Percentiles rank a stretch among this genome's conserved stretches.
phyloP scores from a whole-genome alignment of 2,888 invertebrate genomes.

The Hypomecis atomaria region DNA sequence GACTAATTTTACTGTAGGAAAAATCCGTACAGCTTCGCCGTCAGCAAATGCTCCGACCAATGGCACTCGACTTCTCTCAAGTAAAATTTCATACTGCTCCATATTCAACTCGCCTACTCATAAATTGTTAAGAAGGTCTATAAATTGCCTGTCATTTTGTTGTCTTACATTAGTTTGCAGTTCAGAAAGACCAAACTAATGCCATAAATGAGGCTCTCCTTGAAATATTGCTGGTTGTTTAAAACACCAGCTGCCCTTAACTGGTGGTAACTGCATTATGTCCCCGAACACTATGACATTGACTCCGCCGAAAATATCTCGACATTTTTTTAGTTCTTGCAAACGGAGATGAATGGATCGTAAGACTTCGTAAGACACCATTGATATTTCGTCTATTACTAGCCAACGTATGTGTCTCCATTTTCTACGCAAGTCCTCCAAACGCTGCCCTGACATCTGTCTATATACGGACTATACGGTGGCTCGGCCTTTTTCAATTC shows the following conservation, averaged over 20 bases:
- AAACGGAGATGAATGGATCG: slow-evolving; percentile 39
- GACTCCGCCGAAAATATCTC: slow-evolving; percentile 16
- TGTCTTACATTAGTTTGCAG: slow-evolving; percentile 4
- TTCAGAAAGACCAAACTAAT: slow-evolving; percentile 1
- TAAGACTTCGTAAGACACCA: slow-evolving; percentile 49
- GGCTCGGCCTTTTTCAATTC: no score
- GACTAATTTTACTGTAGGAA: slow-evolving; percentile 16
- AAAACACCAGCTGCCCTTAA: slow-evolving; percentile 39
- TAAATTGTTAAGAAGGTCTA: slow-evolving; percentile 21
- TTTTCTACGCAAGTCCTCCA: slow-evolving; percentile 39
- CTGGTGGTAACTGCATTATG: slow-evolving; percentile 43
- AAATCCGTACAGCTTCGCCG: slow-evolving; percentile 13
- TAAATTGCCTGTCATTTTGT: slow-evolving; percentile 31
- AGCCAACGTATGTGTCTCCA: slow-evolving; percentile 48
- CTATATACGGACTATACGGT: no score
- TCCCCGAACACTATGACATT: slow-evolving; percentile 47
- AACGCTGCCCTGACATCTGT: no score
- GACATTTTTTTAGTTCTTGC: slow-evolving; percentile 13
- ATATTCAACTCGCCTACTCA: slow-evolving; percentile 32
- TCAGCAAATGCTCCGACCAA: slow-evolving; percentile 24
- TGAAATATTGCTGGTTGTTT: no score
- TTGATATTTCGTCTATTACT: slow-evolving; percentile 49
- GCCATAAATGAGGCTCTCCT: no score
- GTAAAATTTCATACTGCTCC: slow-evolving; percentile 31
- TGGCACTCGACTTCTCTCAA: slow-evolving; percentile 31